These are phyloP conservation scores for Andrena minutula DNA, from an alignment of 2,888 invertebrate species.

Conservation along the genomic window DNA sequence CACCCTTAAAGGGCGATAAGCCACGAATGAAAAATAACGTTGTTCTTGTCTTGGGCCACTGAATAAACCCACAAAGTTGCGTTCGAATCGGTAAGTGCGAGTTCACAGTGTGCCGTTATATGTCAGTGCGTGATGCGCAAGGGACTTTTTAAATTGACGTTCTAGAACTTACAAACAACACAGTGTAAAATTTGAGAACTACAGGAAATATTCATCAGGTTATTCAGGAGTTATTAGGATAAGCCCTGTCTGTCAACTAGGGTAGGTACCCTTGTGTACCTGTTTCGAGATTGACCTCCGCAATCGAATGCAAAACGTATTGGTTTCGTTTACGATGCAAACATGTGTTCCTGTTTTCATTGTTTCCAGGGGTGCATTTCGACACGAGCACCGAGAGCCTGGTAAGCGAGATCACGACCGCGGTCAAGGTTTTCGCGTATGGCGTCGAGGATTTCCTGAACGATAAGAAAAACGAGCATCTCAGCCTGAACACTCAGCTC, in stretches of 20 bases:
- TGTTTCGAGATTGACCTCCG: background rate
- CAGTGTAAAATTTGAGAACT: background rate
- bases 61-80: too few species aligned
- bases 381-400: constrained; percentile 94
- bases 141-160: background rate
- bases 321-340: background rate
- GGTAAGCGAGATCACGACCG: constrained; percentile 94
- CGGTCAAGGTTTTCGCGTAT: constrained; percentile 95
- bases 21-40: too few species aligned
- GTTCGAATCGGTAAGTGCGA: too few species aligned
- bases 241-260: background rate
- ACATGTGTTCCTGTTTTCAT: background rate
- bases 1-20: too few species aligned
- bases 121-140: background rate
- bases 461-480: constrained; percentile 89
- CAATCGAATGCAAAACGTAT: background rate
- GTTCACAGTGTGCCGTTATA: background rate
- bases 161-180: background rate
- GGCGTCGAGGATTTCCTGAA: constrained; percentile 95
- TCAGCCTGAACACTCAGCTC: constrained; percentile 91
- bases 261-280: background rate
- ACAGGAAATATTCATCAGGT: background rate
- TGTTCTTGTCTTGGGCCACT: too few species aligned
- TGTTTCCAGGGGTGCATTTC: constrained; percentile 90
- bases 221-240: background rate